Evolutionary conservation across 92 coral and sea anemone genomes (phyloP).

Genomic region (Parazoanthus atlanticus): DNA sequence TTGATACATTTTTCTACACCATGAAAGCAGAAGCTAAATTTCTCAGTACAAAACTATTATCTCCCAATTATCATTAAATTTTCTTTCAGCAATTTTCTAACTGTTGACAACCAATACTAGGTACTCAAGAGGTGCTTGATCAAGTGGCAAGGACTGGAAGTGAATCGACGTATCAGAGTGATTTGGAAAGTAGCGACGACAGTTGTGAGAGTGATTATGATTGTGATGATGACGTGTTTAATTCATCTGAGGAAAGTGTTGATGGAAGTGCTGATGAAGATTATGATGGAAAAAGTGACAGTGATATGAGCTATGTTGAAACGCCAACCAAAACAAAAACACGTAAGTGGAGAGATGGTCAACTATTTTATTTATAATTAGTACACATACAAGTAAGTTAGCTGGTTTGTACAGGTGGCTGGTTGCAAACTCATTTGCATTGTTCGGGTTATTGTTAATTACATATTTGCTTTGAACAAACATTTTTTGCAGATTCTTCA

Average conservation of each 20-base stretch:
- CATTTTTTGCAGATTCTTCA: neutral
- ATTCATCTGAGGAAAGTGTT: conserved; percentile 27
- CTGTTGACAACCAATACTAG: conserved; percentile 24
- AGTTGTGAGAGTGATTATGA: conserved; percentile 46
- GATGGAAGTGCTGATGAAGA: conserved; percentile 19
- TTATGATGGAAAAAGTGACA: conserved; percentile 34
- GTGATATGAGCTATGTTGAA: neutral
- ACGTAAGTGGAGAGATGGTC: conserved; percentile 3
- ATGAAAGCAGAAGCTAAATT: too few relatives aligned
- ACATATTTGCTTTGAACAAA: too few relatives aligned
- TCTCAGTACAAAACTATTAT: too few relatives aligned
- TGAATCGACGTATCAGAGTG: conserved; percentile 34
- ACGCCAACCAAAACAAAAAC: neutral
- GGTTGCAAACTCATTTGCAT: too few relatives aligned
- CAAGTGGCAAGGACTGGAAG: conserved; percentile 41
- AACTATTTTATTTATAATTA: neutral
- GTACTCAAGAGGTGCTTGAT: conserved; percentile 67
- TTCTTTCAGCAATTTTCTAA: neutral
- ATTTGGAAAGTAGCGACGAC: conserved; percentile 41
- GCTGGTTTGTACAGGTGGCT: too few relatives aligned
- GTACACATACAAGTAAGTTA: too few relatives aligned
- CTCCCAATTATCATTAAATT: too few relatives aligned
- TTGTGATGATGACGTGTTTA: conserved; percentile 54
- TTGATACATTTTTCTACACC: too few relatives aligned
- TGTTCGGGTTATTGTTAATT: too few relatives aligned